A percentile compares a stretch with the other conserved stretches of the same genome.
Evolutionary conservation across 1,140 invertebrate genomes (phyloP).

Genomic region (Drosophila cardini): DNA sequence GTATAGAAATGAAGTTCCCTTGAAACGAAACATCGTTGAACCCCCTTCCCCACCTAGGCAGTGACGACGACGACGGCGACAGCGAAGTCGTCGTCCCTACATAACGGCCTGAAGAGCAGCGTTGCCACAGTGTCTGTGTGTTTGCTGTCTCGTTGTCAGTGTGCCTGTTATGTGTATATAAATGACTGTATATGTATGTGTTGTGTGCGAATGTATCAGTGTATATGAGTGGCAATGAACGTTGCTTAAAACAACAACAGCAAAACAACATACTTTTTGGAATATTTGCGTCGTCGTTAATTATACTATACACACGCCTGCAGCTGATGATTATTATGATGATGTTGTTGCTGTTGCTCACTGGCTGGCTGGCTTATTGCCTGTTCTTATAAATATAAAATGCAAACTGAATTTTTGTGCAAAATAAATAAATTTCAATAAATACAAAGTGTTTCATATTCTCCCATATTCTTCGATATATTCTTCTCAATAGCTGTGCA

Average conservation of each 20-base stretch:
- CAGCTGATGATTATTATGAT: conserved; percentile 31
- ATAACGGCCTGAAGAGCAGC: conserved; percentile 44
- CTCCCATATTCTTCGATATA: not conserved
- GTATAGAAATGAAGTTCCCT: conserved; percentile 75
- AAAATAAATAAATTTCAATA: conserved; percentile 33
- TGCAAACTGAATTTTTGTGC: conserved; percentile 34
- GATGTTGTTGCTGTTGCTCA: conserved; percentile 14
- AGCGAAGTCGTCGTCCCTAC: conserved; percentile 20
- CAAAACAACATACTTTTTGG: conserved; percentile 58
- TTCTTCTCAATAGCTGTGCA: conserved; percentile 20
- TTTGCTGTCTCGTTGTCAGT: conserved; percentile 46
- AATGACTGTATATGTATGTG: conserved; percentile 41
- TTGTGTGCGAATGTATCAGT: conserved; percentile 13
- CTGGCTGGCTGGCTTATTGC: conserved; percentile 12
- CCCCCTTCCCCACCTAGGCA: conserved; percentile 10
- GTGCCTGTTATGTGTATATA: not conserved
- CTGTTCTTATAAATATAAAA: conserved; percentile 51
- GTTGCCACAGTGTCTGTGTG: conserved; percentile 26
- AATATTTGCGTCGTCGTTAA: conserved; percentile 64
- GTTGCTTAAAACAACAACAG: conserved; percentile 58
- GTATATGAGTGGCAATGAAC: conserved; percentile 70
- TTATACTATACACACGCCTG: conserved; percentile 39
- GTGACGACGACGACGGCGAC: not conserved
- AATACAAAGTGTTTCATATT: conserved; percentile 31
- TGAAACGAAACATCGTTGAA: conserved; percentile 58